phyloP scores from a whole-genome alignment of 2,797 vertebrate species.

The Falco rusticolus region DNA sequence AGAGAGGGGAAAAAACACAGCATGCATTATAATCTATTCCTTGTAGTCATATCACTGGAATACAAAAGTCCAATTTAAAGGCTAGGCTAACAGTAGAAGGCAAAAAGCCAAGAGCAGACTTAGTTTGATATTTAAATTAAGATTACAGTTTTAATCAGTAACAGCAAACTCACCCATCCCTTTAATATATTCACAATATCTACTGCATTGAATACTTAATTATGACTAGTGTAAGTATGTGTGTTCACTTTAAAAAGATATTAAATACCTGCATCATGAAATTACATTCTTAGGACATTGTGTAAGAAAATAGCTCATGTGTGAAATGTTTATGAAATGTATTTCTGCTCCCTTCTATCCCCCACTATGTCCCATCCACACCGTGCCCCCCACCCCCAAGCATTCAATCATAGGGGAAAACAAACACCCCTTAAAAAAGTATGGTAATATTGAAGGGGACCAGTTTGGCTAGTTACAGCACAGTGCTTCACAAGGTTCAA shows the following conservation, averaged over 20 bases:
- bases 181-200: constrained; percentile 73
- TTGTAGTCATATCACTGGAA: constrained; percentile 73
- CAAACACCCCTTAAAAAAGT: constrained; percentile 55
- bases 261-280: constrained; percentile 81
- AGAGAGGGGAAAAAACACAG: constrained; percentile 3
- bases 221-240: constrained; percentile 66
- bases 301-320: constrained; percentile 82
- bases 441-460: constrained; percentile 65
- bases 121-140: constrained; percentile 76
- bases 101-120: constrained; percentile 76
- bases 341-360: constrained; percentile 52
- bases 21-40: constrained; percentile 76
- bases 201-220: constrained; percentile 71
- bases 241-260: constrained; percentile 78
- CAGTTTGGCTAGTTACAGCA: constrained; percentile 77
- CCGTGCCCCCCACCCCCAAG: constrained; percentile 21
- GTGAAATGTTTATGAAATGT: constrained; percentile 81
- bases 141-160: constrained; percentile 64
- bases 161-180: constrained; percentile 61
- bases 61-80: constrained; percentile 77
- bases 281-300: constrained; percentile 79
- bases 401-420: constrained; percentile 67
- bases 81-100: constrained; percentile 71
- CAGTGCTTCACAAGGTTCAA: constrained; percentile 82
- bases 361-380: background rate